These are phyloP conservation scores for Venustaconcha ellipsiformis DNA, from an alignment of 1,140 invertebrate species.

Conservation along the genomic window DNA sequence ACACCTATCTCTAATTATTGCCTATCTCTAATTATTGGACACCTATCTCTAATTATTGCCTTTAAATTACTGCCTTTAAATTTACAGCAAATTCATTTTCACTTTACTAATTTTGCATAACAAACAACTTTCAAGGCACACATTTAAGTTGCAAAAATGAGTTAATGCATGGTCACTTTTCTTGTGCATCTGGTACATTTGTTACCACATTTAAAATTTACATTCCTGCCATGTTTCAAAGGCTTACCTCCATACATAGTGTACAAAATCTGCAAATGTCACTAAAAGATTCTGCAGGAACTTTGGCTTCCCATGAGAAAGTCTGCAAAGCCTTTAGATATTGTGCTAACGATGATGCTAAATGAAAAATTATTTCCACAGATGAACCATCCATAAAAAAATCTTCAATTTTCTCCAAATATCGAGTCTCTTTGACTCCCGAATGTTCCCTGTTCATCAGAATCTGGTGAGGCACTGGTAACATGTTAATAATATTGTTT, in stretches of 20 bases:
- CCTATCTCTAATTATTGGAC: too few relatives aligned
- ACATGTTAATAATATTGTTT: conserved; percentile 71
- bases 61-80: too few relatives aligned
- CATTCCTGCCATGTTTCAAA: neutral
- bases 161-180: neutral
- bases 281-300: conserved; percentile 71
- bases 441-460: conserved; percentile 42
- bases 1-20: too few relatives aligned
- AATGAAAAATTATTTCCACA: conserved; percentile 71
- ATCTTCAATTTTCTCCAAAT: conserved; percentile 71
- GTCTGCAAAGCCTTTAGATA: conserved; percentile 64
- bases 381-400: conserved; percentile 73
- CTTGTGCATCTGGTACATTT: neutral
- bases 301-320: conserved; percentile 64
- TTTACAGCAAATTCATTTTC: too few relatives aligned
- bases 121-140: too few relatives aligned
- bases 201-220: neutral
- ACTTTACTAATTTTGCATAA: too few relatives aligned
- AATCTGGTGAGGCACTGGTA: conserved; percentile 74
- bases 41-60: too few relatives aligned
- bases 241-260: conserved; percentile 74
- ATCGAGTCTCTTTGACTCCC: conserved; percentile 67
- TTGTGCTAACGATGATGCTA: conserved; percentile 73
- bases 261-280: conserved; percentile 76
- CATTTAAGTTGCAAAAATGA: too few relatives aligned